Conservation (phyloP, 2,888 invertebrate species). For the Meandrusa payeni region DNA sequence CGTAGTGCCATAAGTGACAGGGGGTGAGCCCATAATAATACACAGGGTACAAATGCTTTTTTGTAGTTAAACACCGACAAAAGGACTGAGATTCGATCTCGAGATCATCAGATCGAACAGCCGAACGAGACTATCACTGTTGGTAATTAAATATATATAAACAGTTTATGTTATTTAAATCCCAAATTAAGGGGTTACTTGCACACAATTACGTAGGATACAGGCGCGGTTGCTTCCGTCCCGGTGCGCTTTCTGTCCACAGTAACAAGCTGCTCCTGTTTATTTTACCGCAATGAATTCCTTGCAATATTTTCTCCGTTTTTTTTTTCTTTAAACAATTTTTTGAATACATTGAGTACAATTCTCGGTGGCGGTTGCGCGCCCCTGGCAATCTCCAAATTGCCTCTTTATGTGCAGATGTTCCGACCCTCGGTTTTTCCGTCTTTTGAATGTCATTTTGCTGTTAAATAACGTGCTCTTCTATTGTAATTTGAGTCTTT, state of each 20-base stretch:
- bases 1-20: too few species aligned
- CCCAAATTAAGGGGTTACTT: conserved; percentile 1
- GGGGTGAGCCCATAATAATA: too few species aligned
- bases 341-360: conserved; percentile 79
- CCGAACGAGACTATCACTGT: too few species aligned
- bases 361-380: conserved; percentile 72
- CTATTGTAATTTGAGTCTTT: conserved; percentile 71
- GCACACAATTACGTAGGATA: conserved; percentile 10
- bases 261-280: conserved; percentile 71
- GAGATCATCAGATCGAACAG: too few species aligned
- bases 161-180: too few species aligned
- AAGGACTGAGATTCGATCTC: too few species aligned
- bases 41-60: too few species aligned
- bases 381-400: conserved; percentile 80
- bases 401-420: conserved; percentile 81
- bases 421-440: conserved; percentile 78
- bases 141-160: too few species aligned
- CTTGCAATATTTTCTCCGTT: conserved; percentile 72
- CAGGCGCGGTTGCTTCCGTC: conserved; percentile 8
- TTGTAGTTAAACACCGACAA: too few species aligned
- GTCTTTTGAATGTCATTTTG: conserved; percentile 80
- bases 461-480: conserved; percentile 77
- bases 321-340: conserved; percentile 57
- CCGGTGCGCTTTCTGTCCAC: conserved; percentile 37
- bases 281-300: conserved; percentile 77